Base-by-base conservation (phyloP, 2,113 vertebrate genomes). In the Rhipidura dahli region DNA sequence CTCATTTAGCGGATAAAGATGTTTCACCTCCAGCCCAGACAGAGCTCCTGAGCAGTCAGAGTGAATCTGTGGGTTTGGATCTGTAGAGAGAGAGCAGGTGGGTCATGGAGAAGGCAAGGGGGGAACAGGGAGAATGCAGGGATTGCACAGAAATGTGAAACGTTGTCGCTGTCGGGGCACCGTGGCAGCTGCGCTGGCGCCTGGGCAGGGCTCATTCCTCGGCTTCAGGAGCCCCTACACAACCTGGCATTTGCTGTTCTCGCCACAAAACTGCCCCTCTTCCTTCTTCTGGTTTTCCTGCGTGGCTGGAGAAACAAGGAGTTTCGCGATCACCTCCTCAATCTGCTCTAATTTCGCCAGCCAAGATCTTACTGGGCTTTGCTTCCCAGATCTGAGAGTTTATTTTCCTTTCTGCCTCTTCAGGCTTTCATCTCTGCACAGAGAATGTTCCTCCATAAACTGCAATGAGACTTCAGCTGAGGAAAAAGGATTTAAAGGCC, bases 1-100 rank as follows among this genome's bases (percentile, higher is more conserved):
- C 83, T 96, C 83, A 81, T 92, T 93, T 90, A 82, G 81, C 14
- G 2, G 89, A 93, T 97, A 56, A 90, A 96, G 89, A 94, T 66
- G 76, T 91, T 96, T 77, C 79, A 94, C 92, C 92, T 88, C 88
- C 89, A 95, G 18, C 78, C 78, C 69, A 66, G 20, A 57, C 35
- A 91, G 76, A 79, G 50, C 71, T 84, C 9, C 59, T 23, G 37
- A 51, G 65, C 79, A 93, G 54, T 14, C 57, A 73, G 33, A 92
- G 47, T 8, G 70, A 89, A 95, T 22, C 44, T 44, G 59, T 27
- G 44, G 26, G 22, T 39, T 39, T 76, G 54, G 56, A 30, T 26
- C 31, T 65, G 23, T 2, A 40, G 35, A 49, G n/a, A 61, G 50
- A 28, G 21, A 63, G 7, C 24, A 51, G 18, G 13, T 5, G 11